Evolutionary conservation across 2,888 invertebrate species (phyloP), one percentile per base, ranked within the genome.

Genomic region (Boloria selene): DNA sequence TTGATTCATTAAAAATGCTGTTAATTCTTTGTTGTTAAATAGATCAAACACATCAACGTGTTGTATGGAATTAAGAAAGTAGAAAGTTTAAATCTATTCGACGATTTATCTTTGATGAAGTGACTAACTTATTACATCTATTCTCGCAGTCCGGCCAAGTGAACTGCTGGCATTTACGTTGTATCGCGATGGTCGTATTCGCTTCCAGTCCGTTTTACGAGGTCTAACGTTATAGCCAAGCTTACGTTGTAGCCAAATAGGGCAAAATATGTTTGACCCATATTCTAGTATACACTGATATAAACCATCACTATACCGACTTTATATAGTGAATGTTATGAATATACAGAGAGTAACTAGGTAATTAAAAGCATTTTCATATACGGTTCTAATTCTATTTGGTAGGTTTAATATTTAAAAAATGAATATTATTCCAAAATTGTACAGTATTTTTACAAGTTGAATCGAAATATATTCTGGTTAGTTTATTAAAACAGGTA

Each of bases 171-270:
- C 60, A 60, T 56, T 70, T 62, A 50, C 65, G 56, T 66, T 59
- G 67, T 64, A 70, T 65, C 66, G 61, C 65, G 54, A 60, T 64
- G 53, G 26, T 53, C 31, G 31, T 58, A 42, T 52, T 61, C 44
- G 60, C 53, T 50, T 61, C 61, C 56, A 64, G 56, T 56, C 64
- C 70, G 51, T 65, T 69, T 75, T 72, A 70, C 51, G 67, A 65
- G 71, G 47, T 63, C 79, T 58, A 78, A 79, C 79, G 70, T 70
- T 73, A 68, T 71, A 76, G 81, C 79, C 81, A 82, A 83, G 78
- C 79, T 79, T 77, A 76, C 66, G 62, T 70, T 71, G 73, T 65
- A 80, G 84, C 83, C 83, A 86, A 86, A 79, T 85, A 78, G 80
- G 79, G 77, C 80, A 77, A 77, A 77, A 77, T 77, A 82, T 80